phyloP scores from a whole-genome alignment of 2,797 vertebrate genomes.

The Chaunax sp. region DNA sequence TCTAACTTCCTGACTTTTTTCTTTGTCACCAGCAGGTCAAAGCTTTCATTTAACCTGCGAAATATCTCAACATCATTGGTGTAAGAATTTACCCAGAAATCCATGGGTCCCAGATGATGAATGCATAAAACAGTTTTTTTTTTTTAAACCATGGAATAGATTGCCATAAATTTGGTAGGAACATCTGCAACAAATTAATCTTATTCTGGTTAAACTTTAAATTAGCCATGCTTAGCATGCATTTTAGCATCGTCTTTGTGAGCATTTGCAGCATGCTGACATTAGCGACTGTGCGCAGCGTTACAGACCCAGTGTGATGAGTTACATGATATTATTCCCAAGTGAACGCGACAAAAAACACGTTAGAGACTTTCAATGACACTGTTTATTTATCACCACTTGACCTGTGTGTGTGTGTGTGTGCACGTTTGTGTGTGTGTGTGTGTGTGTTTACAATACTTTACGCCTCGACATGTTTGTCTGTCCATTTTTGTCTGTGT shows the following conservation, averaged over 20 bases:
- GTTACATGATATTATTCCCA: slow-evolving; percentile 14
- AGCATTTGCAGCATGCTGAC: no score
- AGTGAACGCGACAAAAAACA: slow-evolving; percentile 71
- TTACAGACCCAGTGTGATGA: no score
- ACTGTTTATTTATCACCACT: slow-evolving; percentile 83
- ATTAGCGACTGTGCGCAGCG: no score
- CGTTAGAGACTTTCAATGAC: slow-evolving; percentile 72
- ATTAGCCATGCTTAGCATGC: no score
- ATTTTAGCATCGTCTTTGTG: no score
- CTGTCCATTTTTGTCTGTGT: slow-evolving; percentile 42
- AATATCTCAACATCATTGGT: background rate
- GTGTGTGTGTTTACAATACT: slow-evolving; percentile 17
- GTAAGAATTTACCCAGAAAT: background rate
- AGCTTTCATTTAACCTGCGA: background rate
- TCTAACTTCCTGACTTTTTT: background rate
- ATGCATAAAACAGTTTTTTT: no score
- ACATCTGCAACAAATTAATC: no score
- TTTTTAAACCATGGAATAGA: background rate
- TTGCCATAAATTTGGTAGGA: background rate
- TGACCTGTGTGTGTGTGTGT: slow-evolving; percentile 57
- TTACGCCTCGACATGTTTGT: slow-evolving; percentile 16
- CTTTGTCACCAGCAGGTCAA: no score
- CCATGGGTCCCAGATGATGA: background rate
- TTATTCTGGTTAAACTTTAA: no score
- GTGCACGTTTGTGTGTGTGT: slow-evolving; percentile 30